Base-by-base conservation (phyloP, 2,888 invertebrate species). In the Mantis religiosa region DNA sequence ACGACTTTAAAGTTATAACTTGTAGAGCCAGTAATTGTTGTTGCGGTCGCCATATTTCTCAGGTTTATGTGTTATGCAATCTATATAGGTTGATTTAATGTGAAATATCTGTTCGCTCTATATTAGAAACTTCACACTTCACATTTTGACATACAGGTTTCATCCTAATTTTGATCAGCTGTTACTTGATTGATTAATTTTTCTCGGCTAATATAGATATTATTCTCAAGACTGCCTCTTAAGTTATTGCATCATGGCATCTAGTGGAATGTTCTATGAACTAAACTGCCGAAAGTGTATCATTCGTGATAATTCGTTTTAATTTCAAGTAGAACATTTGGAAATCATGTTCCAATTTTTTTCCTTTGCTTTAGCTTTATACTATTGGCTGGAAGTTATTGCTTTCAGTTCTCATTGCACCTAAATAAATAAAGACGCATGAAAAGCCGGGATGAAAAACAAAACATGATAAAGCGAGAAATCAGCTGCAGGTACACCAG, bases 1-100 rank as follows among this genome's bases (percentile, higher is more conserved):
- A 99, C 99, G 89, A 99, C 97, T 96, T 99, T 99, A 93, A 99
- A 99, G 94, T 95, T 95, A 93, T 95, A 93, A 92, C 92, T 92
- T 91, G 93, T 89, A 28, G 91, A 91, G 54, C 89, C 87, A 28
- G 90, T 85, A 83, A 30, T 54, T 27, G n/a, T 71, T 82, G 88
- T 87, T 81, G 87, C 84, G 54, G 28, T 86, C 28, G 90, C 90
- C 90, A 90, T 90, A 28, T 7, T n/a, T 28, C 28, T 83, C 27
- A 34, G 28, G 28, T 28, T 30, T 30, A 83, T 83, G 28, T 28
- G 83, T 83, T 83, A 30, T 20, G 83, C 83, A 30, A 28, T 27
- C 34, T 83, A 28, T 28, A 28, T 83, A 34, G 6, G 14, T n/a
- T 71, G 54, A 71, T 71, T 71, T 20, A 71, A 71, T 71, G 3